phyloP scores from a whole-genome alignment of 2,113 vertebrate genomes.

The Limnothrissa miodon region DNA sequence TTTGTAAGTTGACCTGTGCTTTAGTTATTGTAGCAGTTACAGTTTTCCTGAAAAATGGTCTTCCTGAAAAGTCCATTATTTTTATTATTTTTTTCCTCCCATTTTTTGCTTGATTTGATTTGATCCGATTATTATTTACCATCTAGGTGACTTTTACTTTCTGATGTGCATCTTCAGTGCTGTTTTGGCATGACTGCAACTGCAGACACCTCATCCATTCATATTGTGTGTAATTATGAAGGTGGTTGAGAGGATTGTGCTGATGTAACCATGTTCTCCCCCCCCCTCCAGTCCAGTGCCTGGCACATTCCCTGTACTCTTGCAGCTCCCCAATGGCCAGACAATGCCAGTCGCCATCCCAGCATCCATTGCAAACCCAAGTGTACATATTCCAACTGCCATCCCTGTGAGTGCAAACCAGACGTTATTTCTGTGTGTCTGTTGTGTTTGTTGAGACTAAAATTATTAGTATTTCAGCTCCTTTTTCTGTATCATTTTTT shows the following conservation, averaged over 20 bases:
- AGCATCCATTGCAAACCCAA: conserved; percentile 95
- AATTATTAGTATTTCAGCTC: not conserved
- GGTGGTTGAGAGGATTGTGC: not conserved
- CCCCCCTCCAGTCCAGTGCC: conserved; percentile 88
- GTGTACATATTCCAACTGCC: conserved; percentile 93
- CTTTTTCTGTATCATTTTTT: not conserved
- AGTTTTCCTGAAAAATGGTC: not conserved
- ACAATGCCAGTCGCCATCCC: conserved; percentile 98
- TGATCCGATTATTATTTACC: not conserved
- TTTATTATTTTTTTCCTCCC: not conserved
- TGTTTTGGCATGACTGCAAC: not conserved
- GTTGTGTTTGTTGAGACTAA: not conserved
- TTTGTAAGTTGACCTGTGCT: not conserved
- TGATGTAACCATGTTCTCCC: conserved; percentile 53
- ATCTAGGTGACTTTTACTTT: conserved; percentile 9
- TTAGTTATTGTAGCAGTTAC: not conserved
- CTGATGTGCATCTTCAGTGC: not conserved
- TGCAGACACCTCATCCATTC: not conserved
- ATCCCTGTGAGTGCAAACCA: conserved; percentile 85
- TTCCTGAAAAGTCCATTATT: not conserved
- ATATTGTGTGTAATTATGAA: conserved; percentile 7
- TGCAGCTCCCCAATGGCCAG: conserved; percentile 98
- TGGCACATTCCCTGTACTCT: conserved; percentile 94
- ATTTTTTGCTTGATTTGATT: not conserved
- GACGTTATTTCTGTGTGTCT: not conserved